Conservation (phyloP, 2,113 vertebrate genomes). For the Okapia johnstoni region DNA sequence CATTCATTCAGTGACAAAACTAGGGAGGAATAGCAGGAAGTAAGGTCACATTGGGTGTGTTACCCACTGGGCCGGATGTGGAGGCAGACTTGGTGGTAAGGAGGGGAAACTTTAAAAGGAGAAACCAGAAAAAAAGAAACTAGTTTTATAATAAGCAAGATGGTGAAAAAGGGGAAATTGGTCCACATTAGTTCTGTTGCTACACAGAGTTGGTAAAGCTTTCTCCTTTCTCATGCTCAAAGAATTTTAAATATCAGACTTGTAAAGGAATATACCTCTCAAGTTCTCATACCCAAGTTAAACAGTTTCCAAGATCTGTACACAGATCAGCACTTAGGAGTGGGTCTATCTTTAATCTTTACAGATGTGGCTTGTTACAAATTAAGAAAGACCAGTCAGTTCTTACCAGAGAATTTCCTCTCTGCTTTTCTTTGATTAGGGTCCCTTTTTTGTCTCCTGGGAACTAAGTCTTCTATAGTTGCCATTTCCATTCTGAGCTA, state of each 20-base stretch:
- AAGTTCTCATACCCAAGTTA: not conserved
- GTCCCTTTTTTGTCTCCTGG: constrained; percentile 9
- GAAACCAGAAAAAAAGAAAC: not conserved
- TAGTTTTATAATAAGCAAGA: not conserved
- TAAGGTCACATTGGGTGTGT: not conserved
- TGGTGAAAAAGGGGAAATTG: not conserved
- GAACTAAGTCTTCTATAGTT: not conserved
- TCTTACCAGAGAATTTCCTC: not conserved
- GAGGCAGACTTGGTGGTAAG: not conserved
- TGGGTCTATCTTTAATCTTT: not conserved
- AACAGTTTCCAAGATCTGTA: not conserved
- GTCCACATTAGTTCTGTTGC: not conserved
- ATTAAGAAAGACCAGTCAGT: not conserved
- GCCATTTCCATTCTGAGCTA: not conserved
- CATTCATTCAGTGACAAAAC: not conserved
- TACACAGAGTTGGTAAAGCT: not conserved
- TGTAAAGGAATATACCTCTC: not conserved
- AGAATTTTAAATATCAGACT: not conserved
- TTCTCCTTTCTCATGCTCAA: not conserved
- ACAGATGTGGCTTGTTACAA: not conserved
- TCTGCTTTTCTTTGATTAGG: not conserved
- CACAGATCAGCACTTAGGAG: not conserved
- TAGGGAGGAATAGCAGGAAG: not conserved
- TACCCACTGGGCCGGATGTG: not conserved
- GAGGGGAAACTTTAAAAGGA: not conserved